Evolutionary conservation across 2,113 vertebrate genomes (phyloP).

Genomic region (Nycticebus coucang): DNA sequence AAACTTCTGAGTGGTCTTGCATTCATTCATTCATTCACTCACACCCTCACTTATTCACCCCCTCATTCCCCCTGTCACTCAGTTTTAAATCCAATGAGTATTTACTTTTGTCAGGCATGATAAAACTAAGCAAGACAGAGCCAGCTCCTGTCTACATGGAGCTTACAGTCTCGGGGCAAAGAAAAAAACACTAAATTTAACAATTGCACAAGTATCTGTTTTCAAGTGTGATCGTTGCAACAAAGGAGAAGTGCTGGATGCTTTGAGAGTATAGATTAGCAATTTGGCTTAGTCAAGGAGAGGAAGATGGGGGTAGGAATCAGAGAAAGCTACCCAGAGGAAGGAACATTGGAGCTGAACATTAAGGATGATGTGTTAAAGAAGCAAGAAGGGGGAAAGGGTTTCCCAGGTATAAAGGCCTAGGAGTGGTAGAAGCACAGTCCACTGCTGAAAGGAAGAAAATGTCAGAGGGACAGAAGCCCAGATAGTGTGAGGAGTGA

Average conservation of each 20-base stretch:
- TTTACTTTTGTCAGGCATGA: neutral
- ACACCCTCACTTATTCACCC: neutral
- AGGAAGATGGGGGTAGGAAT: neutral
- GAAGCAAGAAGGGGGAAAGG: neutral
- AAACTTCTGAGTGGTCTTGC: neutral
- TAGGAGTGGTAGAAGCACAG: neutral
- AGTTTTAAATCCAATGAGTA: neutral
- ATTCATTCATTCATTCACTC: neutral
- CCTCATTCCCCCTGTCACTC: neutral
- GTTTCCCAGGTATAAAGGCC: neutral
- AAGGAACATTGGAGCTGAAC: neutral
- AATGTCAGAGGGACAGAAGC: neutral
- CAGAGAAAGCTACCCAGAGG: too few species aligned
- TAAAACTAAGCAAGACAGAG: neutral
- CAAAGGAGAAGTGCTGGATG: neutral
- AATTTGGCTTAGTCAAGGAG: neutral
- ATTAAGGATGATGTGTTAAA: neutral
- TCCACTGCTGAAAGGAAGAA: fast-evolving
- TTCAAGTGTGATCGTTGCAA: neutral
- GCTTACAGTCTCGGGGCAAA: neutral
- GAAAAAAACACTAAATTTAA: neutral
- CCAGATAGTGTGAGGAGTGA: neutral
- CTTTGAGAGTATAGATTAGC: neutral
- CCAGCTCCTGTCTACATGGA: neutral
- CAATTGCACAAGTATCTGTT: neutral